Conservation (phyloP, 1,140 invertebrate species). For the Agrypnia vestita region DNA sequence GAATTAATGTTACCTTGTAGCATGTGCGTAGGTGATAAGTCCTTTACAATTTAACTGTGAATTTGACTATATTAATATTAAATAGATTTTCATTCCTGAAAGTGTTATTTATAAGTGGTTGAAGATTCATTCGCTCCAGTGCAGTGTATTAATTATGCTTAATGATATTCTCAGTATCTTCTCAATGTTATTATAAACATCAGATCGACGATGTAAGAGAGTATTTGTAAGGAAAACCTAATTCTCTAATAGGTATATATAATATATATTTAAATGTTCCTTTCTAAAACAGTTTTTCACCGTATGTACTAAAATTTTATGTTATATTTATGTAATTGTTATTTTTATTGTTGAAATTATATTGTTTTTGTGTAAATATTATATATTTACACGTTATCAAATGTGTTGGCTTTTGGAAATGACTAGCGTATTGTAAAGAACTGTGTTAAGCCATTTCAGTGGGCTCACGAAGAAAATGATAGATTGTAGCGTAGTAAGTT, state of each 20-base stretch:
- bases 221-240: constrained; percentile 29
- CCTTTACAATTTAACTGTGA: constrained; percentile 4
- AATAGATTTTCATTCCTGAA: constrained; percentile 43
- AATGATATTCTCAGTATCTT: constrained; percentile 40
- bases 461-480: constrained; percentile 10
- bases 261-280: constrained; percentile 12
- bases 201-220: neutral
- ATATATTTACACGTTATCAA: constrained; percentile 56
- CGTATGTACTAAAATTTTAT: constrained; percentile 13
- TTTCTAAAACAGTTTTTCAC: constrained; percentile 30
- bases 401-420: constrained; percentile 2
- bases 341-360: neutral
- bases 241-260: neutral
- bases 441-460: constrained; percentile 41
- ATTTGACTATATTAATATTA: constrained; percentile 34
- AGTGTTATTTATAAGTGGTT: constrained; percentile 37
- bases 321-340: neutral
- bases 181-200: constrained; percentile 21
- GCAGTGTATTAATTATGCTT: constrained; percentile 40
- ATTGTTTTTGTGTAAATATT: constrained; percentile 54
- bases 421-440: neutral
- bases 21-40: constrained; percentile 8
- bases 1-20: constrained; percentile 15
- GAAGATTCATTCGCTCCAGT: constrained; percentile 33
- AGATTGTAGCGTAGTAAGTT: constrained; percentile 45